A percentile compares a stretch with the other conserved stretches of the same genome.
Conservation (phyloP, 2,113 vertebrate species). For the Coptodon bakossiorum region DNA sequence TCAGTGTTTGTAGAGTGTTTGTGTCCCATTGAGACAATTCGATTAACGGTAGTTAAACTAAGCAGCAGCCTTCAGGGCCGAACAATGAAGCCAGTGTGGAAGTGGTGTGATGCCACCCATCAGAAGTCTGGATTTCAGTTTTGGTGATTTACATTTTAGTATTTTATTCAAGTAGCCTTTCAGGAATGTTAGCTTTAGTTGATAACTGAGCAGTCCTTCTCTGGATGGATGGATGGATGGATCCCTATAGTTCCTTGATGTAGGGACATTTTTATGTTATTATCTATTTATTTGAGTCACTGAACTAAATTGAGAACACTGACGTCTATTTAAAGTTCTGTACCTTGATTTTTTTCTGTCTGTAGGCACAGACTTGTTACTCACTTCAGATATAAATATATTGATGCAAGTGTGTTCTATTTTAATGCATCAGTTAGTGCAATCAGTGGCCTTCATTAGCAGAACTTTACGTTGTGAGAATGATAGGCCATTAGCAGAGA, state of each 20-base stretch:
- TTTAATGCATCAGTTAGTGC: background rate
- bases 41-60: background rate
- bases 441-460: conserved; percentile 3
- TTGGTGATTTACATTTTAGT: background rate
- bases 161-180: background rate
- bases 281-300: background rate
- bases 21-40: background rate
- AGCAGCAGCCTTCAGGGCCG: background rate
- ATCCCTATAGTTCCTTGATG: background rate
- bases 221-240: background rate
- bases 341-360: background rate
- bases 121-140: background rate
- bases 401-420: background rate
- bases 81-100: background rate
- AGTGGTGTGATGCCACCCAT: background rate
- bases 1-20: background rate
- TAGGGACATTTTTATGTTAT: background rate
- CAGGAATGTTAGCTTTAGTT: background rate
- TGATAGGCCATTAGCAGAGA: background rate
- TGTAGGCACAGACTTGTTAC: background rate
- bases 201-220: background rate
- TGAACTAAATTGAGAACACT: background rate
- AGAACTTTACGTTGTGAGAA: background rate
- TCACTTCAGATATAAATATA: background rate
- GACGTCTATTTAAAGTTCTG: background rate